phyloP scores from a whole-genome alignment of 2,888 invertebrate genomes.

The Pocota personata region DNA sequence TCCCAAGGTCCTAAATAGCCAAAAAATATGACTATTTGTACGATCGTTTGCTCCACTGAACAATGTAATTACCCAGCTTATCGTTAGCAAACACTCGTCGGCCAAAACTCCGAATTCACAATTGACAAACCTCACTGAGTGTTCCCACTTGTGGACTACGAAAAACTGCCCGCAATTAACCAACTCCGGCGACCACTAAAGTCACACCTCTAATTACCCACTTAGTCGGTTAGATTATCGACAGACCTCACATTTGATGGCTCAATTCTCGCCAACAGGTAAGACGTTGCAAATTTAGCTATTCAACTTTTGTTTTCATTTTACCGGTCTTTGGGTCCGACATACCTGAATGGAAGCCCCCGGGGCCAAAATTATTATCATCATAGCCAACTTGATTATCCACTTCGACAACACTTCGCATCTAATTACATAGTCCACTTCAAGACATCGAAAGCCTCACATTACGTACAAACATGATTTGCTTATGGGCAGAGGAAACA shows the following conservation, averaged over 20 bases:
- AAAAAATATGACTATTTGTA: too few relatives aligned
- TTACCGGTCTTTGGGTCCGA: neutral
- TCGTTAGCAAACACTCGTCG: too few relatives aligned
- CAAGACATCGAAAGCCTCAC: neutral
- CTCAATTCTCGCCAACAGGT: neutral
- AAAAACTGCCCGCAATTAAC: slow-evolving; percentile 3
- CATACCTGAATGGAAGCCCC: neutral
- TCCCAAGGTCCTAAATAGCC: too few relatives aligned
- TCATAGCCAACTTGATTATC: slow-evolving; percentile 5
- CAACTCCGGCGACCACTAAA: neutral
- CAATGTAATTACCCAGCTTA: too few relatives aligned
- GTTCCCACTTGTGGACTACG: neutral
- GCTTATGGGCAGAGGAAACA: slow-evolving; percentile 19
- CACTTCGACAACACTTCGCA: slow-evolving; percentile 9
- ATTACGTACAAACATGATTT: neutral
- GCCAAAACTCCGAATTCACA: too few relatives aligned
- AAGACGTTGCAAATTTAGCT: neutral
- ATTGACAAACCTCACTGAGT: neutral
- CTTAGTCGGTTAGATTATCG: neutral
- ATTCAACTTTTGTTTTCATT: neutral
- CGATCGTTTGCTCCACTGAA: too few relatives aligned
- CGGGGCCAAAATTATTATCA: neutral
- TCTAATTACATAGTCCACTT: neutral
- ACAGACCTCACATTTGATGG: neutral
- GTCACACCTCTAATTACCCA: neutral